Evolutionary conservation across 2,113 vertebrate species (phyloP), one percentile per base, ranked within the genome.

Genomic region (Cynocephalus volans): DNA sequence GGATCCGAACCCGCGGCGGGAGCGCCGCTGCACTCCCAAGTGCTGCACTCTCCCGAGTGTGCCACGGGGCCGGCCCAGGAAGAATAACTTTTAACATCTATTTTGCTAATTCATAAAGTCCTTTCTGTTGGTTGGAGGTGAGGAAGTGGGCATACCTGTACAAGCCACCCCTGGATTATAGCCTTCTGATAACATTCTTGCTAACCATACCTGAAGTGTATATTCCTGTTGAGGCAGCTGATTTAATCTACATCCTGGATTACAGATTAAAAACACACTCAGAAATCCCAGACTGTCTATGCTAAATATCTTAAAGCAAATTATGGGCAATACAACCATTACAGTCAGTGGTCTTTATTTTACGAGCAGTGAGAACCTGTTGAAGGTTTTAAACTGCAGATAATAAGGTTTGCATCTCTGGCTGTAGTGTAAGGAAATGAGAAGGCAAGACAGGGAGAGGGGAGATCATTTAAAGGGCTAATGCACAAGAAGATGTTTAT

Each of bases 31-130:
- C n/a, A n/a, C n/a, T n/a, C n/a, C n/a, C n/a, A n/a, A n/a, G n/a
- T n/a, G n/a, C n/a, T n/a, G n/a, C n/a, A n/a, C n/a, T n/a, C n/a
- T n/a, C n/a, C n/a, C n/a, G n/a, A n/a, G n/a, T n/a, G n/a, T n/a
- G n/a, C n/a, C n/a, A n/a, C n/a, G n/a, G n/a, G n/a, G n/a, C n/a
- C n/a, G n/a, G n/a, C n/a, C n/a, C n/a, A 41, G 72, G 86, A 64
- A 36, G 88, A 77, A 11, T 31, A 75, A 36, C 54, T n/a, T 73
- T 45, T 75, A 65, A 81, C 17, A 17, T 60, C 79, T 15, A n/a
- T 73, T 73, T 73, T 89, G 88, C 79, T 95, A 21, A 77, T 84
- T 85, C 52, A 60, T 54, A 21, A 96, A 96, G 88, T 79, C 80
- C 64, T 88, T 87, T 65, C 11, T 88, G 41, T 24, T 88, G 52